phyloP scores from a whole-genome alignment of 1,140 invertebrate species.

The Ceratina australensis region DNA sequence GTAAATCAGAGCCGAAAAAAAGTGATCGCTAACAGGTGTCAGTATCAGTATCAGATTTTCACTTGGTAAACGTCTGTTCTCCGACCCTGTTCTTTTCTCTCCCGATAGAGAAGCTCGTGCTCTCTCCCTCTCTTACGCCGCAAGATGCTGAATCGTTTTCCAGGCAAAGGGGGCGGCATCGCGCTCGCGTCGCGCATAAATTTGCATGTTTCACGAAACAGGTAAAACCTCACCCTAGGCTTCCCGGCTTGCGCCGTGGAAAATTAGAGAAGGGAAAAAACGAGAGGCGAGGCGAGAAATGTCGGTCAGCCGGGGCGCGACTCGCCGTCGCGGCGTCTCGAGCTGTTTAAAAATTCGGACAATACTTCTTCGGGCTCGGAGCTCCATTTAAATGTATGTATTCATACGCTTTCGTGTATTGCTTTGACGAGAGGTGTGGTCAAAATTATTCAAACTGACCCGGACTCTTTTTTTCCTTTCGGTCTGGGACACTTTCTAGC shows the following conservation, averaged over 20 bases:
- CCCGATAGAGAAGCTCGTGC: conserved; percentile 44
- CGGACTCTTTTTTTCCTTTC: conserved; percentile 73
- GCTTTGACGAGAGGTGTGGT: conserved; percentile 80
- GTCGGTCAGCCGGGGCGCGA: conserved; percentile 66
- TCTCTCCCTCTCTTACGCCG: not conserved
- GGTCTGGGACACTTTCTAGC: conserved; percentile 78
- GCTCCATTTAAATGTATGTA: conserved; percentile 80
- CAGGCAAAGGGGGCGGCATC: not conserved
- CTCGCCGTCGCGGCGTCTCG: conserved; percentile 1
- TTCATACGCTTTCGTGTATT: conserved; percentile 76
- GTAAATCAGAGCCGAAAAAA: not conserved
- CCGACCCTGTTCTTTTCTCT: not conserved
- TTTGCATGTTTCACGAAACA: conserved; percentile 60
- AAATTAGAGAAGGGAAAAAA: not conserved
- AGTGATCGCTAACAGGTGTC: conserved; percentile 7
- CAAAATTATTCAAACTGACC: conserved; percentile 81
- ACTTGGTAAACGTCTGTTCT: conserved; percentile 21
- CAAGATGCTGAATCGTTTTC: conserved; percentile 16
- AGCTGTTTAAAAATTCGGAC: conserved; percentile 72
- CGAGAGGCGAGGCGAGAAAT: conserved; percentile 49
- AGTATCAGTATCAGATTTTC: conserved; percentile 39
- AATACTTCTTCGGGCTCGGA: conserved; percentile 72
- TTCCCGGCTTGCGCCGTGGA: not conserved
- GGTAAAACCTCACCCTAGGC: conserved; percentile 24
- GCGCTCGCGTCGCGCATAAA: conserved; percentile 46